Evolutionary conservation across 2,797 vertebrate genomes (phyloP).

Genomic region (Galagoides demidoff): DNA sequence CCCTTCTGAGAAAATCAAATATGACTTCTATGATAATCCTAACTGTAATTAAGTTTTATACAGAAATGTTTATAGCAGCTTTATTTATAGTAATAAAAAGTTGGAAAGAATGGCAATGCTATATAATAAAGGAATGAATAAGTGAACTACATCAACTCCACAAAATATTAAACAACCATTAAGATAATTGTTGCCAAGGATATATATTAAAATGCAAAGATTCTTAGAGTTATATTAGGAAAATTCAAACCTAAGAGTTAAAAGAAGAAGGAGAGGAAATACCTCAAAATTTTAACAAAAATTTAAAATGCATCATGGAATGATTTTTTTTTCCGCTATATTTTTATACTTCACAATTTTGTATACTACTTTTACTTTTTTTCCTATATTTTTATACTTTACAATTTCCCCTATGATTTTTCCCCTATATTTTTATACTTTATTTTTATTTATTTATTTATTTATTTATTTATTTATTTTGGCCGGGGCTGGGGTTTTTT

Average conservation of each 20-base stretch:
- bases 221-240: not conserved
- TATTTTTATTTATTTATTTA: too few relatives aligned
- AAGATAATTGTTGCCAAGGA: conserved; percentile 21
- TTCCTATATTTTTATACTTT: not conserved
- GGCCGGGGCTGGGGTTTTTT: too few relatives aligned
- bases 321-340: not conserved
- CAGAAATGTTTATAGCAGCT: not conserved
- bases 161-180: conserved; percentile 26
- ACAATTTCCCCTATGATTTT: too few relatives aligned
- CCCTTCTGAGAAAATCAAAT: conserved; percentile 39
- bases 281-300: not conserved
- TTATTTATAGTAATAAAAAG: conserved; percentile 29
- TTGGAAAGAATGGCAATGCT: conserved; percentile 37
- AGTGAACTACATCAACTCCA: not conserved
- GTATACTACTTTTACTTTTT: too few relatives aligned
- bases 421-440: too few relatives aligned
- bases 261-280: not conserved
- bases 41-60: conserved; percentile 10
- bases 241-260: not conserved
- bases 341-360: too few relatives aligned
- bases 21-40: not conserved
- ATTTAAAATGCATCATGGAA: not conserved
- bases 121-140: conserved; percentile 11
- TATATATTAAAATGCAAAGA: not conserved
- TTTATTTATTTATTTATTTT: too few relatives aligned